phyloP scores from a whole-genome alignment of 1,140 invertebrate species.

The Drosophila pandora region DNA sequence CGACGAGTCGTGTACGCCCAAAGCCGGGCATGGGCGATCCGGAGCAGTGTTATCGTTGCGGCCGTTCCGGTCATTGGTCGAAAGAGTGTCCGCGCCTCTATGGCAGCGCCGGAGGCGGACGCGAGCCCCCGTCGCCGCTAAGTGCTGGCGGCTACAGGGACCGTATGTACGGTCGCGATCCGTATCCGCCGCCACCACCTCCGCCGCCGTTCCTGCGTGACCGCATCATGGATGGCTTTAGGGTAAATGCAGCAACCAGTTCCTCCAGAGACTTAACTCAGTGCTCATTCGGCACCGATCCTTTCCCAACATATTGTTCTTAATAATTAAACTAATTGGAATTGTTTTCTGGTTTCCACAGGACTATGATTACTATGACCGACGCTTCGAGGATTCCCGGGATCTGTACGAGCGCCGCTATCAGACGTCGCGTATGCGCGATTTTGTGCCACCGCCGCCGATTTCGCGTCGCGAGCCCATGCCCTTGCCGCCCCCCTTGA shows the following conservation, averaged over 20 bases:
- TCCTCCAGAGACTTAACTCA: slow-evolving; percentile 42
- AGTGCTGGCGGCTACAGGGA: slow-evolving; percentile 87
- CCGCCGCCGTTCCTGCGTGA: slow-evolving; percentile 93
- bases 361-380: slow-evolving; percentile 94
- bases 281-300: neutral
- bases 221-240: slow-evolving; percentile 93
- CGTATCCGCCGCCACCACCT: slow-evolving; percentile 92
- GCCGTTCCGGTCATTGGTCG: slow-evolving; percentile 96
- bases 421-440: slow-evolving; percentile 87
- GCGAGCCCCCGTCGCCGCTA: slow-evolving; percentile 71
- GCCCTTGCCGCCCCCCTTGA: slow-evolving; percentile 83
- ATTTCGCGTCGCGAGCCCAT: slow-evolving; percentile 85
- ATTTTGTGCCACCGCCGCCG: slow-evolving; percentile 86
- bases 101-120: slow-evolving; percentile 87
- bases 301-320: too few species aligned
- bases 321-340: slow-evolving; percentile 2
- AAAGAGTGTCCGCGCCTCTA: slow-evolving; percentile 94
- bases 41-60: slow-evolving; percentile 97
- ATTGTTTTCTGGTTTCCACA: slow-evolving; percentile 66
- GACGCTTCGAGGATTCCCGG: slow-evolving; percentile 89
- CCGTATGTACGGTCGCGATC: slow-evolving; percentile 92
- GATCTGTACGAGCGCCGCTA: slow-evolving; percentile 92
- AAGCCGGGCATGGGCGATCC: slow-evolving; percentile 97
- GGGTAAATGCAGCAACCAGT: slow-evolving; percentile 86
- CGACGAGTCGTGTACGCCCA: slow-evolving; percentile 94